Evolutionary conservation across 2,797 vertebrate genomes (phyloP), one percentile per base, ranked within the genome.

Genomic region (Rhodeus uyekii): DNA sequence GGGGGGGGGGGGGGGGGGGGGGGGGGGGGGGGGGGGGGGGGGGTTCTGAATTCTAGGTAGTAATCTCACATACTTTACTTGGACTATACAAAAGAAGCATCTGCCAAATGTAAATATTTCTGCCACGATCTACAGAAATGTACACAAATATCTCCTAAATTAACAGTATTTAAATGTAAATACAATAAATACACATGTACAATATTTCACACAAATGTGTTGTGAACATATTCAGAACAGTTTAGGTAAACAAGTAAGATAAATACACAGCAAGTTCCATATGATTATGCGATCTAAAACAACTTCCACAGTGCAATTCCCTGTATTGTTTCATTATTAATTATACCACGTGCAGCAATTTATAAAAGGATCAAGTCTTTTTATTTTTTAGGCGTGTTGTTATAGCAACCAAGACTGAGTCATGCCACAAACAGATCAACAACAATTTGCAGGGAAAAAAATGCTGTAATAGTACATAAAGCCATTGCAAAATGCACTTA

Each of bases 341-440:
- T 65, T 64, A 77, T 24, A 36, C 76, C 55, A 18, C 22, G 9
- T 68, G 63, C 50, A 38, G 32, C 82, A 75, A 65, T 75, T 79
- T 72, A 58, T 78, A 88, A 89, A 89, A 89, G 42, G 85, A 86
- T 84, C 78, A 78, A 90, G 91, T 86, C 88, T 85, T 76, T 91
- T 90, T 91, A 13, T 67, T 76, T 64, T 64, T 61, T 42, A 48
- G 53, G 39, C 48, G 74, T 18, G 86, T 85, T 87, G 71, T 76
- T 76, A 87, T 82, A 76, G 80, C 81, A 86, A 86, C 80, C 34
- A 61, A 76, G 71, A 71, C 10, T 68, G 83, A 84, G 69, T 84
- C 74, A 80, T 78, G 58, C 63, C 76, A 80, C 48, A 78, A 76
- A 82, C 83, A 84, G 39, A 85, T 84, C 80, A 80, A 71, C 53